Base-by-base conservation (phyloP, 2,113 vertebrate species). In the Delphinapterus leucas region DNA sequence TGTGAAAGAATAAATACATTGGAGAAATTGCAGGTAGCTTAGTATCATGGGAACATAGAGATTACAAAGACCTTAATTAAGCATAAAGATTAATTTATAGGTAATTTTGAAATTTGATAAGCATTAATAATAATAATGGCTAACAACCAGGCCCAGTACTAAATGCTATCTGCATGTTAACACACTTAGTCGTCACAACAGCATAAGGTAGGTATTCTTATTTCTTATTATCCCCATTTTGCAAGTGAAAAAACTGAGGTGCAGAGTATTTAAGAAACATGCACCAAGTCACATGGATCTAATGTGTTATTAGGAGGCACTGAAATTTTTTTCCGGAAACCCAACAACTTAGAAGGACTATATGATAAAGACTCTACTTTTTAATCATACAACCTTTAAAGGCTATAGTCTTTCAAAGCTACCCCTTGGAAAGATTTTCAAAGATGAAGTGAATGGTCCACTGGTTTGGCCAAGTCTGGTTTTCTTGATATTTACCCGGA, bases 1-100 rank as follows among this genome's bases (percentile, higher is more conserved):
- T 12, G 7, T 11, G 28, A 55, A 36, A 61, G 25, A 41, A 41
- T 1, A n/a, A 55, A 21, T 15, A 2, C 4, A 0, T 0, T 10
- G 49, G 20, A n/a, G 61, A 68, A 21, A 55, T 0, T 41, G 15
- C 23, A 63, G 47, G 36, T 5, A 31, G 33, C 60, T 80, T 28
- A 41, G 25, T 26, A 20, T 80, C 47, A 49, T 8, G 1, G 6
- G 33, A 33, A 12, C 26, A 71, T 1, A 36, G 20, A 41, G 14
- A 63, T 67, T 18, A 36, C 41, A 26, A 26, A 89, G 28, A 47
- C 23, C 41, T 84, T 13, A 55, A 36, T 33, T 33, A 76, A 18
- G 44, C 33, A 28, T 17, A 25, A 58, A 28, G 47, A 53, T 38
- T 8, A n/a, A 71, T 17, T 2, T 36, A 26, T 1, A n/a, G 70